phyloP scores from a whole-genome alignment of 1,140 invertebrate species.

The Gonatopus flavifemur region DNA sequence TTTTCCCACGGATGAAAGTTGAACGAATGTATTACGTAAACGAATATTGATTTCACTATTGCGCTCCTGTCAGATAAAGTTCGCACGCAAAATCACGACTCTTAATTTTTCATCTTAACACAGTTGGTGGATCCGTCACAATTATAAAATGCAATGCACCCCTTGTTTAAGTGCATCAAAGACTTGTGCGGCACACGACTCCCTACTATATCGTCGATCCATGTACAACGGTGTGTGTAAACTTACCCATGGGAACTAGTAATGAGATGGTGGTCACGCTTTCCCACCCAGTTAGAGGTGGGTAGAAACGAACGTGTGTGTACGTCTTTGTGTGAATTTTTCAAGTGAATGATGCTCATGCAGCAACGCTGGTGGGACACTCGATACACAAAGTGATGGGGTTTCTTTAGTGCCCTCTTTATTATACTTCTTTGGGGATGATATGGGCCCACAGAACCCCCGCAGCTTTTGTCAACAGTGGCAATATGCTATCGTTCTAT shows the following conservation, averaged over 20 bases:
- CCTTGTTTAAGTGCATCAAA: constrained; percentile 27
- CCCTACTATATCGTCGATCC: too few relatives aligned
- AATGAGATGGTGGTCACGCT: constrained; percentile 58
- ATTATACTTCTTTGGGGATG: constrained; percentile 30
- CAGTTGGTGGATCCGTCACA: constrained; percentile 41
- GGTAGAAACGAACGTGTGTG: constrained; percentile 21
- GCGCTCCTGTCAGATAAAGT: constrained; percentile 15
- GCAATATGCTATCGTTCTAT: constrained; percentile 54
- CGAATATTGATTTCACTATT: too few relatives aligned
- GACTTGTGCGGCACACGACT: constrained; percentile 44
- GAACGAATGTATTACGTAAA: too few relatives aligned
- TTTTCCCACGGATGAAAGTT: too few relatives aligned
- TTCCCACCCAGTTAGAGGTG: constrained; percentile 46
- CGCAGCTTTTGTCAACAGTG: constrained; percentile 53
- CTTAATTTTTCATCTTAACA: constrained; percentile 1
- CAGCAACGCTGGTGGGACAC: constrained; percentile 20
- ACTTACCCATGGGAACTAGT: constrained; percentile 55
- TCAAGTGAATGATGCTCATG: constrained; percentile 9
- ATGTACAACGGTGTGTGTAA: constrained; percentile 26
- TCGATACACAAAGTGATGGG: too few relatives aligned
- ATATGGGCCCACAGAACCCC: constrained; percentile 44
- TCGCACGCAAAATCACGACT: constrained; percentile 43
- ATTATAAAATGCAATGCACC: constrained; percentile 57
- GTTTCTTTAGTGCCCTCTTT: too few relatives aligned
- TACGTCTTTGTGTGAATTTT: too few relatives aligned